Evolutionary conservation across 2,113 vertebrate species (phyloP).

Genomic region (Apaloderma vittatum): DNA sequence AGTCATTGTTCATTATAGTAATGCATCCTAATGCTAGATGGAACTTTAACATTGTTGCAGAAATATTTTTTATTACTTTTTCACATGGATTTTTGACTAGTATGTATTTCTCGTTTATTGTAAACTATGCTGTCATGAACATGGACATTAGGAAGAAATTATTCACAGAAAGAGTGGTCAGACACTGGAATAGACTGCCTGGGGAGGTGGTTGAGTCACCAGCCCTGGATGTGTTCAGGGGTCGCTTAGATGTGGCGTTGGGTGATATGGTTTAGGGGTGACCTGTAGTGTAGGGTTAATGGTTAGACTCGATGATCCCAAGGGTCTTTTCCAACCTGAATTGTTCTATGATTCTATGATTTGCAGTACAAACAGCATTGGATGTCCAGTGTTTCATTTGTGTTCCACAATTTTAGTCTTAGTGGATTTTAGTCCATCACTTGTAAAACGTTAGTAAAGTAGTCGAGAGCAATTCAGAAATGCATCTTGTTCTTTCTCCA

Average conservation of each 20-base stretch:
- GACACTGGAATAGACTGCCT: too few relatives aligned
- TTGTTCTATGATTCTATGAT: too few relatives aligned
- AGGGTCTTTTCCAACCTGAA: too few relatives aligned
- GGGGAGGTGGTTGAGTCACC: too few relatives aligned
- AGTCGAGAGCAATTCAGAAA: neutral
- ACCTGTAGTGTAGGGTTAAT: too few relatives aligned
- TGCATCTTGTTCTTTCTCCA: neutral
- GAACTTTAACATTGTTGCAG: neutral
- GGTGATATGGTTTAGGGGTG: too few relatives aligned
- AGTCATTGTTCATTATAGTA: neutral
- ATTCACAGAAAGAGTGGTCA: too few relatives aligned
- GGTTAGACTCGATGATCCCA: too few relatives aligned
- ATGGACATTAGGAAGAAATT: too few relatives aligned
- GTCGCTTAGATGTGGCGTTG: too few relatives aligned
- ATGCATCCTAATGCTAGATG: neutral
- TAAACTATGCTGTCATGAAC: neutral
- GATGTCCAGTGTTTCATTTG: neutral
- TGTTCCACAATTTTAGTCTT: neutral
- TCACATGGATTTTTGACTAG: neutral
- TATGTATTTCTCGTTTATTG: neutral
- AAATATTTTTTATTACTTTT: neutral
- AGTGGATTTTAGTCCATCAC: neutral
- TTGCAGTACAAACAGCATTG: neutral
- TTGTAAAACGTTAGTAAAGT: neutral
- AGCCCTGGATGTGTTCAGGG: too few relatives aligned